phyloP scores from a whole-genome alignment of 2,888 invertebrate genomes.

The Rosalia funebris region DNA sequence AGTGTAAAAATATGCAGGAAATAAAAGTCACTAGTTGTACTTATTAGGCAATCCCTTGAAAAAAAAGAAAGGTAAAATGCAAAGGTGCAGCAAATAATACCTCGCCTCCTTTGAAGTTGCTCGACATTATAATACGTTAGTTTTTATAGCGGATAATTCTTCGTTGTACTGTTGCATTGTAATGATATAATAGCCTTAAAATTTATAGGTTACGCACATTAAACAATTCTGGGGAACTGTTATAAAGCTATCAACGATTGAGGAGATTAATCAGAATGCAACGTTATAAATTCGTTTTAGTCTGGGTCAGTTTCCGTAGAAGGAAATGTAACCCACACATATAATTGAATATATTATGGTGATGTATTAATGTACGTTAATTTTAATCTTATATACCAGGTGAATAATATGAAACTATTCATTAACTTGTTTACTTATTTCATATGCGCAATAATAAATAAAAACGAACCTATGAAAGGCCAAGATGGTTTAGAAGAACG shows the following conservation, averaged over 20 bases:
- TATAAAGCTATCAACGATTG: constrained; percentile 21
- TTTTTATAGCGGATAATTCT: neutral
- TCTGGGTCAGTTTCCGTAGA: constrained; percentile 43
- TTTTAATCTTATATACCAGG: constrained; percentile 12
- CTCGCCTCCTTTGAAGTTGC: neutral
- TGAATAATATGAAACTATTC: neutral
- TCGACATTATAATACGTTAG: neutral
- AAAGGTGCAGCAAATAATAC: neutral
- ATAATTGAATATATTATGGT: constrained; percentile 38
- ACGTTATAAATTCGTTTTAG: constrained; percentile 27
- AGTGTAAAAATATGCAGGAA: neutral
- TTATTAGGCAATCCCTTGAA: neutral
- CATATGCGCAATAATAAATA: too few relatives aligned
- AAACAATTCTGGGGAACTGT: constrained; percentile 18
- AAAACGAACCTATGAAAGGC: too few relatives aligned
- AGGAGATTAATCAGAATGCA: constrained; percentile 23
- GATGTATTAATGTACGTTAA: constrained; percentile 32
- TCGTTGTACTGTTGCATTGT: neutral
- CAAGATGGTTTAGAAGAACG: too few relatives aligned
- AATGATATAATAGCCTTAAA: constrained; percentile 13
- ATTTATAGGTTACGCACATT: constrained; percentile 17
- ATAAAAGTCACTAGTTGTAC: neutral
- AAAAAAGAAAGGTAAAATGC: neutral
- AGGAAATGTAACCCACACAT: constrained; percentile 41
- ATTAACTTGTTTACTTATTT: too few relatives aligned